Evolutionary conservation across 1,140 invertebrate species (phyloP), one percentile per base, ranked within the genome.

Genomic region (Dendroctonus valens): DNA sequence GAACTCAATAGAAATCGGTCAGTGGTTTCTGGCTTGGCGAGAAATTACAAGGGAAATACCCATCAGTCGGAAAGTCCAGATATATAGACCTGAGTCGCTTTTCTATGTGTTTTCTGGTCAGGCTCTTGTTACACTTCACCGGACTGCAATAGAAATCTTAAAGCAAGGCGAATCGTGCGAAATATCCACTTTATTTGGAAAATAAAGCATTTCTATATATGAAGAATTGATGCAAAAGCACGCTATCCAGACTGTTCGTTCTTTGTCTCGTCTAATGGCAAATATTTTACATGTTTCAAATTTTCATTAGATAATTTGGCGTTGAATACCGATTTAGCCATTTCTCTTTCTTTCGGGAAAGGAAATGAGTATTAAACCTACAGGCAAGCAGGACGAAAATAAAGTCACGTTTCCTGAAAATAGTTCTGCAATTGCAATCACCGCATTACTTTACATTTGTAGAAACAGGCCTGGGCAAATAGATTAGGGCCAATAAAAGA

Each of bases 11-110:
- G 58, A 59, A 59, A 59, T 59, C 58, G 58, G 15, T 41, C 58
- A 12, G 58, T 59, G 58, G 58, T 49, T 59, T 59, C 44, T 59
- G 55, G 55, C 55, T 44, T 46, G 55, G 55, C 46, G 58, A 59
- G 58, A 59, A 59, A 59, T 59, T 59, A 49, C 58, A n/a, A 37
- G 58, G 44, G 58, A 59, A 57, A 59, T 59, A 14, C 58, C 58
- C 58, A 59, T 59, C 58, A 59, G 58, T 59, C 40, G 11, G 14
- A 11, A n/a, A 14, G 54, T 57, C 54, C 54, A 41, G 46, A 48
- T 59, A 59, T 59, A 59, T 59, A 46, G 46, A 53, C 38, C 46
- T 49, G 41, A 58, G 8, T 44, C 12, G 55, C 40, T 44, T 26
- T 58, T 58, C 42, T 58, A 58, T 58, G 46, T 46, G 55, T 58